Evolutionary conservation across 2,113 vertebrate genomes (phyloP), one percentile per base, ranked within the genome.

Genomic region (Eulacestoma nigropectus): DNA sequence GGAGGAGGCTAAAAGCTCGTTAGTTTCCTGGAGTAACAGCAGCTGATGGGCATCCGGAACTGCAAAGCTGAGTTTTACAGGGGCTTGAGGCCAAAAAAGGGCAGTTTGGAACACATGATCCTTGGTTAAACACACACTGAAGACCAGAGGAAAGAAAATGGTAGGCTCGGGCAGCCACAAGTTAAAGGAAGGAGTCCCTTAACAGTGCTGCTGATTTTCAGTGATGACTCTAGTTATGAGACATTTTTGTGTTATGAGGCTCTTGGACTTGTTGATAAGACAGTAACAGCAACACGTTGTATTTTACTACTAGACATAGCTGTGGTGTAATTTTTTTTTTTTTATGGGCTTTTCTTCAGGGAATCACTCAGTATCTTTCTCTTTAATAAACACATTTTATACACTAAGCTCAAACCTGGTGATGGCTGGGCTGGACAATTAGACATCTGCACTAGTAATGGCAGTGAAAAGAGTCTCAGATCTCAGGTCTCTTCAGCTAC

Each of bases 11-110:
- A 88, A 94, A 88, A 93, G 84, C 96, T 95, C 21, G 0, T 95
- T 93, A 91, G 78, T 42, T 83, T 94, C 75, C 70, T 83, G 32
- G 74, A 88, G 89, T 83, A 70, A 83, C 37, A 91, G 75, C 82
- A 84, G 59, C 82, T 88, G 93, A 95, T 67, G 90, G 78, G 90
- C 94, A 93, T 88, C 90, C 93, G 93, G 91, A 91, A 47, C 63
- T 73, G 70, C 82, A 91, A 16, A 83, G 82, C 89, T 80, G 82
- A 83, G 35, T 77, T 87, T 83, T 87, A 57, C 69, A 41, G 78
- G 65, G 62, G 62, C 81, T 87, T 46, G 82, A 90, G 82, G 87
- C 89, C 70, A 93, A 87, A 89, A 92, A 63, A 50, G 42, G 32
- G 78, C 85, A 41, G 37, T 95, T 88, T 93, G 75, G 82, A 93